Base-by-base conservation (phyloP, 2,113 vertebrate genomes). In the Leptobrachium ailaonicum region DNA sequence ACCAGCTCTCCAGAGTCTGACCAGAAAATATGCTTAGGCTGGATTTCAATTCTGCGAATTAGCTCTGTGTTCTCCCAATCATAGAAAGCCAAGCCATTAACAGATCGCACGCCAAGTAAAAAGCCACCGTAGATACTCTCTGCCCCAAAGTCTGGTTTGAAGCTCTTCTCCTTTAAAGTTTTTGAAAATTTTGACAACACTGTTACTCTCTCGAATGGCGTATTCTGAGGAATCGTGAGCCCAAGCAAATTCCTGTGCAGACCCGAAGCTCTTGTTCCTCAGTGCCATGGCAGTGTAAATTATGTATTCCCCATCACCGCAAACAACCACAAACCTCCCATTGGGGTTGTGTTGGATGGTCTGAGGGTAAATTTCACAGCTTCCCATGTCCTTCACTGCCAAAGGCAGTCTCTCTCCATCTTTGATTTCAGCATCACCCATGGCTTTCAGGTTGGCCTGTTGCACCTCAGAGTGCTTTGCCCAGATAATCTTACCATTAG, bases 21-120 rank as follows among this genome's bases (percentile, higher is more conserved):
- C 98, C 98, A 99, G 91, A 99, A 99, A 87, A 99, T 99, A 97
- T 99, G 86, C n/a, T 99, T 99, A 77, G 98, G 98, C 85, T 99
- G 98, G 86, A 99, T 99, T 91, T 99, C 98, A 84, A 99, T 98
- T 85, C 98, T 96, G 74, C 98, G 95, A 83, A 99, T 92, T 82
- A 99, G 81, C 85, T 99, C 97, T 1, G 98, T 98, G 84, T 96
- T 99, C 42, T 99, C 98, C 98, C 98, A 99, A 77, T 99, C 97
- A 76, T 98, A 99, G 88, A 99, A 99, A 11, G 97, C 98, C 85
- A 99, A 89, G 40, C 98, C 98, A 83, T 96, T 99, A 41, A 98
- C 94, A 70, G 98, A 99, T 76, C 96, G 92, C 60, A 99, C 97
- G 1, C 98, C 98, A 82, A 99, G 73, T 40, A 99, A 86, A 88